Evolutionary conservation across 2,888 invertebrate species (phyloP).

Genomic region (Cistogaster globosa): DNA sequence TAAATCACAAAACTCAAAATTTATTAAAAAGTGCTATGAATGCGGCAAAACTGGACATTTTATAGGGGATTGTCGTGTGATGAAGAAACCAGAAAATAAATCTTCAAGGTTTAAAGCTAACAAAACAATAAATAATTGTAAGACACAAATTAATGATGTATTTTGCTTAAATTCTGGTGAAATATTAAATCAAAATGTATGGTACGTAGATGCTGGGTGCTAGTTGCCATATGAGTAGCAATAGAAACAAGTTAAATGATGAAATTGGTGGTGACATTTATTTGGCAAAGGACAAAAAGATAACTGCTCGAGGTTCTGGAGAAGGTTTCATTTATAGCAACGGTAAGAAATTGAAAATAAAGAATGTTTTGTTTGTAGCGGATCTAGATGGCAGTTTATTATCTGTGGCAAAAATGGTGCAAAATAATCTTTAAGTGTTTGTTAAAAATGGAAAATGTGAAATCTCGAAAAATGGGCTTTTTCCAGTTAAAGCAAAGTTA

Average conservation of each 20-base stretch:
- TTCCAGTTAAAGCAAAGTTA: not conserved
- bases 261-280: not conserved
- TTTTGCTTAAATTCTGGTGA: not conserved
- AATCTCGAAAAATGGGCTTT: not conserved
- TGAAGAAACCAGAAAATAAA: constrained; percentile 3
- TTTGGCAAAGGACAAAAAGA: constrained; percentile 5
- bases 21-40: not conserved
- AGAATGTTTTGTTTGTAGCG: not conserved
- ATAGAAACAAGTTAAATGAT: not conserved
- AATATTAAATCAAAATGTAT: not conserved
- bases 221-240: constrained; percentile 5
- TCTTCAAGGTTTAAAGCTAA: not conserved
- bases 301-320: constrained; percentile 6
- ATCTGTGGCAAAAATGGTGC: not conserved
- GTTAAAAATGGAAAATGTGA: not conserved
- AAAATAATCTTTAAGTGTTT: not conserved
- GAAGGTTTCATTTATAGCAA: not conserved
- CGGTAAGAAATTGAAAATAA: not conserved
- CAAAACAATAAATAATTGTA: not conserved
- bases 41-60: not conserved
- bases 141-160: too few relatives aligned
- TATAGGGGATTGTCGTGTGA: not conserved
- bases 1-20: not conserved
- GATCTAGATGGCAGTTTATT: not conserved
- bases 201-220: too few relatives aligned